A percentile compares a stretch with the other conserved stretches of the same genome.
Conservation (phyloP, 2,797 vertebrate genomes). For the Anableps anableps region DNA sequence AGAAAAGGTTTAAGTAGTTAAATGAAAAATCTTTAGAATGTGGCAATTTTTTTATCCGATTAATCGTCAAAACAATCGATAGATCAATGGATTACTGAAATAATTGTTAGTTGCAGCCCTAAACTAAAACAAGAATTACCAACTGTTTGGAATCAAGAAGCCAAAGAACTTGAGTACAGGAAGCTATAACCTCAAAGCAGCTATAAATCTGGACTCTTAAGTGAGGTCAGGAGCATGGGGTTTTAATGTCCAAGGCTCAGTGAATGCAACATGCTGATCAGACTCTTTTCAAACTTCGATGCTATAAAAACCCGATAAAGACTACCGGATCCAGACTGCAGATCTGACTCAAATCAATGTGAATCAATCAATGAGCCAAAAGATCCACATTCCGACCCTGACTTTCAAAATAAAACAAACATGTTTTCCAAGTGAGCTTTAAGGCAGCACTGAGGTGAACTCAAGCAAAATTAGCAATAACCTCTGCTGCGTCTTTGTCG, state of each 20-base stretch:
- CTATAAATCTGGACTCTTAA: slow-evolving; percentile 26
- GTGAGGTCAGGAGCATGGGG: slow-evolving; percentile 9
- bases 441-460: slow-evolving; percentile 11
- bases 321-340: slow-evolving; percentile 39
- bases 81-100: too few relatives aligned
- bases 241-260: slow-evolving; percentile 41
- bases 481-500: background rate
- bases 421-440: slow-evolving; percentile 7
- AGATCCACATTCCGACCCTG: slow-evolving; percentile 42
- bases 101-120: too few relatives aligned
- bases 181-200: slow-evolving; percentile 26
- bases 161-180: slow-evolving; percentile 16
- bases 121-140: slow-evolving; percentile 22
- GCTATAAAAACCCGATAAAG: slow-evolving; percentile 46
- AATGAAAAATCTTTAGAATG: too few relatives aligned
- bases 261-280: slow-evolving; percentile 44
- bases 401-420: slow-evolving; percentile 8
- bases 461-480: slow-evolving; percentile 21
- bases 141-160: slow-evolving; percentile 20
- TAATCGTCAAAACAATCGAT: too few relatives aligned
- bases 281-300: slow-evolving; percentile 27
- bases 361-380: slow-evolving; percentile 31
- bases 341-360: slow-evolving; percentile 4
- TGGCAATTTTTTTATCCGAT: too few relatives aligned
- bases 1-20: too few relatives aligned